These are phyloP conservation scores for Drosophila anomalata DNA, from an alignment of 2,888 invertebrate species.

Conservation along the genomic window DNA sequence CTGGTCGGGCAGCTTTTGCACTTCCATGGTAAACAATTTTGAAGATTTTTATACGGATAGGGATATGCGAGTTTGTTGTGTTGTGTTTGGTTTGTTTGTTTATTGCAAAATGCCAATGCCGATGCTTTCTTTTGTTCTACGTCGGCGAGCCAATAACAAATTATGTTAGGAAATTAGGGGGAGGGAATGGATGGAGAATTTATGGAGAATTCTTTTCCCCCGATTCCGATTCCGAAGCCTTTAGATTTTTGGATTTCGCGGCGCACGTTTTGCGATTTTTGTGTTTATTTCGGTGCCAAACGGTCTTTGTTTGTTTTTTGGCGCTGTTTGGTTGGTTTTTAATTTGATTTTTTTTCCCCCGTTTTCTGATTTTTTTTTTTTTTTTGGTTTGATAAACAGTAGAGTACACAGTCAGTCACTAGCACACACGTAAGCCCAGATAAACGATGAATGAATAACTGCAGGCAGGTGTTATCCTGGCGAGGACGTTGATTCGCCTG, in stretches of 20 bases:
- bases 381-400: slow-evolving; percentile 51
- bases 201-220: slow-evolving; percentile 38
- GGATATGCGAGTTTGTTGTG: not conserved
- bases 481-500: slow-evolving; percentile 55
- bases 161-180: not conserved
- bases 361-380: slow-evolving; percentile 9
- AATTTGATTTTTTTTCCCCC: slow-evolving; percentile 11
- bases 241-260: slow-evolving; percentile 50
- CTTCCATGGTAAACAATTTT: slow-evolving; percentile 69
- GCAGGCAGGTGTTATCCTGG: slow-evolving; percentile 17
- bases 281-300: slow-evolving; percentile 61
- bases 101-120: slow-evolving; percentile 31
- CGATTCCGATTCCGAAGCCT: slow-evolving; percentile 3
- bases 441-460: slow-evolving; percentile 46
- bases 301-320: slow-evolving; percentile 53
- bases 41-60: slow-evolving; percentile 1
- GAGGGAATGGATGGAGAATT: slow-evolving; percentile 14
- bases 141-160: slow-evolving; percentile 1
- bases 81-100: slow-evolving; percentile 23
- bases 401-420: slow-evolving; percentile 25
- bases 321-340: slow-evolving; percentile 52
- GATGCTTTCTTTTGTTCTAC: slow-evolving; percentile 39
- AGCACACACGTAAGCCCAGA: slow-evolving; percentile 5
- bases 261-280: slow-evolving; percentile 57
- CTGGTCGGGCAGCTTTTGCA: slow-evolving; percentile 78